Conservation (phyloP, 2,113 vertebrate species). For the Lipophrys pholis region DNA sequence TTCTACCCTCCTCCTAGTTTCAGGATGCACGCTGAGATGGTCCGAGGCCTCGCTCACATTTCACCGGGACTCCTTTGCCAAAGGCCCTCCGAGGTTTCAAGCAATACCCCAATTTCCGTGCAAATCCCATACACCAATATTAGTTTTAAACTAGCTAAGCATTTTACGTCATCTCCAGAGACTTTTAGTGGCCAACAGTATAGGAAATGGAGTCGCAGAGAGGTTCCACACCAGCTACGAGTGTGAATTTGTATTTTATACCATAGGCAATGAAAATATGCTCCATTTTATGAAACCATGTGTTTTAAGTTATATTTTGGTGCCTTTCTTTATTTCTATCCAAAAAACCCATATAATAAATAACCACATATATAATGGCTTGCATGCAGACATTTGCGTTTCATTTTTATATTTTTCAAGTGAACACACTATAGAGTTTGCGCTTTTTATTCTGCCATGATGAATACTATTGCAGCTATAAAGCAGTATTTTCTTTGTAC, state of each 20-base stretch:
- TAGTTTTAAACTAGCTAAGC: constrained; percentile 72
- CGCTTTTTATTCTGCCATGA: background rate
- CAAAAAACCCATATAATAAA: background rate
- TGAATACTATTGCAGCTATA: background rate
- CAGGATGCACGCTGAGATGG: constrained; percentile 69
- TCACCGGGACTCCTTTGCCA: constrained; percentile 83
- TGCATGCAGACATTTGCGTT: background rate
- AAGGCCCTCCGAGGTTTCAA: constrained; percentile 56
- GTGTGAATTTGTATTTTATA: constrained; percentile 10
- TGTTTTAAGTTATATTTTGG: constrained; percentile 5
- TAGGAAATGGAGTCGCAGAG: constrained; percentile 48
- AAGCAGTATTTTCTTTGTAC: background rate
- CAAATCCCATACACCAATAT: constrained; percentile 76
- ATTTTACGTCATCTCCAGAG: constrained; percentile 61
- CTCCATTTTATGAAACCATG: background rate
- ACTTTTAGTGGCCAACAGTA: constrained; percentile 32
- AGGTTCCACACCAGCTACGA: constrained; percentile 36
- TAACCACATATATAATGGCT: background rate
- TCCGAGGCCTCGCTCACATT: constrained; percentile 86
- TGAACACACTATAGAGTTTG: background rate
- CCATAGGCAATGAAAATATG: background rate
- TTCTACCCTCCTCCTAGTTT: too few species aligned
- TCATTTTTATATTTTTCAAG: background rate
- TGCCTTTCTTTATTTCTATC: background rate
- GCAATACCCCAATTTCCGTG: constrained; percentile 73